Evolutionary conservation across 1,140 invertebrate genomes (phyloP).

Genomic region (Sweltsa coloradensis): DNA sequence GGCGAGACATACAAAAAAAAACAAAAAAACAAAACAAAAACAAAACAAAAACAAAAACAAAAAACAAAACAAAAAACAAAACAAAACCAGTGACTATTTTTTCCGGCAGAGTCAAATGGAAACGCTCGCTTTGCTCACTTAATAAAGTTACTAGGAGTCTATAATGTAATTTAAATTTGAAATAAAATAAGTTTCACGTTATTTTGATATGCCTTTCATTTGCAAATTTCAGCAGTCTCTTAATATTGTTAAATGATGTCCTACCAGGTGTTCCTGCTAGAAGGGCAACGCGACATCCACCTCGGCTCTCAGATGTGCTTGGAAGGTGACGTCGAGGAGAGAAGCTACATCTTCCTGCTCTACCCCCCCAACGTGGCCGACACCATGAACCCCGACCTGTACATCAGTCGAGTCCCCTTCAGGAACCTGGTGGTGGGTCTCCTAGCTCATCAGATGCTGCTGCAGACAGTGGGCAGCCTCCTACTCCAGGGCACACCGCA

Average conservation of each 20-base stretch:
- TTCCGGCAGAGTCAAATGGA: too few relatives aligned
- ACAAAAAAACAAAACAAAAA: too few relatives aligned
- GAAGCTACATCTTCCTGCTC: slow-evolving; percentile 81
- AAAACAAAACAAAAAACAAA: too few relatives aligned
- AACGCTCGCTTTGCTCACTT: too few relatives aligned
- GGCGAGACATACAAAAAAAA: too few relatives aligned
- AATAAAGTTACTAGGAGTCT: too few relatives aligned
- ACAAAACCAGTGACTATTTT: too few relatives aligned
- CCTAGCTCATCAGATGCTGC: slow-evolving; percentile 78
- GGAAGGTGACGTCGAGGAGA: slow-evolving; percentile 41
- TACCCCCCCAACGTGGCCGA: slow-evolving; percentile 65
- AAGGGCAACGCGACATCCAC: slow-evolving; percentile 37
- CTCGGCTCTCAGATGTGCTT: background rate
- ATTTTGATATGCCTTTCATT: slow-evolving; percentile 1
- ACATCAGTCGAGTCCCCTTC: slow-evolving; percentile 71
- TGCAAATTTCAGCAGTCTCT: too few relatives aligned
- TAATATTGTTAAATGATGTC: too few relatives aligned
- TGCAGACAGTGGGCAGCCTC: slow-evolving; percentile 79
- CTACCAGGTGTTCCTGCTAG: slow-evolving; percentile 50
- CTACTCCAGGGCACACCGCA: slow-evolving; percentile 52
- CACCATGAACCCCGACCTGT: slow-evolving; percentile 62
- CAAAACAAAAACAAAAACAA: too few relatives aligned
- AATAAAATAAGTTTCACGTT: too few relatives aligned
- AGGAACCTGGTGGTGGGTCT: slow-evolving; percentile 76
- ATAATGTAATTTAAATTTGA: too few relatives aligned